These are phyloP conservation scores for Coendou prehensilis DNA, from an alignment of 2,797 vertebrate genomes.

Conservation along the genomic window DNA sequence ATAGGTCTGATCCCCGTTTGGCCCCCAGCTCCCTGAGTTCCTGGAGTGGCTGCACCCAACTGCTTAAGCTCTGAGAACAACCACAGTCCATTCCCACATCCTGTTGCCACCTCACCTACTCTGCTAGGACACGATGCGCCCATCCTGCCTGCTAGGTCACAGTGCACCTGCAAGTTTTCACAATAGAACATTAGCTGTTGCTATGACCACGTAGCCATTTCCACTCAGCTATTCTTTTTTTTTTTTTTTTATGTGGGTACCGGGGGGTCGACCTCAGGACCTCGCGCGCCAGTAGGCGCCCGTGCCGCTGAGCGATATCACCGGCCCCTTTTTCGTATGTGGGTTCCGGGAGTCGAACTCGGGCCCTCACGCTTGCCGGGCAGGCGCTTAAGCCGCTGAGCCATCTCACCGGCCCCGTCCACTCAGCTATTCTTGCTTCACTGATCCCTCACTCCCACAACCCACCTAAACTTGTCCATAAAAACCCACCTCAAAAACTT, in stretches of 20 bases:
- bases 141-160: neutral
- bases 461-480: neutral
- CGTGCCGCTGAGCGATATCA: too few species aligned
- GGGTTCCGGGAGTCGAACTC: too few species aligned
- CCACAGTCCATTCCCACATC: neutral
- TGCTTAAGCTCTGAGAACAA: neutral
- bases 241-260: too few species aligned
- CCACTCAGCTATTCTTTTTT: neutral
- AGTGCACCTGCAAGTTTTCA: neutral
- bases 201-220: neutral
- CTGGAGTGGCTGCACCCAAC: neutral
- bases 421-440: neutral
- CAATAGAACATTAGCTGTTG: neutral
- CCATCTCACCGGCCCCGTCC: too few species aligned
- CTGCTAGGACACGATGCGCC: neutral
- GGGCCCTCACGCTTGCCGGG: too few species aligned
- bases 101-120: neutral
- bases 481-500: neutral
- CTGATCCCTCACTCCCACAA: neutral
- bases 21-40: neutral
- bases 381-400: too few species aligned
- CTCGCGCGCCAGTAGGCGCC: too few species aligned
- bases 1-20: neutral
- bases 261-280: too few species aligned
- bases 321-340: too few species aligned